A percentile compares a stretch with the other conserved stretches of the same genome.
Evolutionary conservation across 2,888 invertebrate genomes (phyloP).

Genomic region (Latrodectus elegans): DNA sequence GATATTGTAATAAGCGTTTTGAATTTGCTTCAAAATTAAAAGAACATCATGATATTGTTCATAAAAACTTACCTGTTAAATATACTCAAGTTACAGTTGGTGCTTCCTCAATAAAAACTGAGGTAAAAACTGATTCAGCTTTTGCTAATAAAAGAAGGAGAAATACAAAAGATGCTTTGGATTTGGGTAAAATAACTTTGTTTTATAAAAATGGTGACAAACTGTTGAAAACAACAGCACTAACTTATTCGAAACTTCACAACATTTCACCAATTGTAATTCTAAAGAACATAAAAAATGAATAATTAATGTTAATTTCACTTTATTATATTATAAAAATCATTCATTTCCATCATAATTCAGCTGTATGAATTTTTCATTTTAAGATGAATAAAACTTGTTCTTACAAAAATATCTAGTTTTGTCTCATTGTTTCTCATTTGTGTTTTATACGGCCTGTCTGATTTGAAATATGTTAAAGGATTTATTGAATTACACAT

Average conservation of each 20-base stretch:
- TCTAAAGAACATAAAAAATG: background rate
- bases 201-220: background rate
- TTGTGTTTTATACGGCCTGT: no score
- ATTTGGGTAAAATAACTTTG: no score
- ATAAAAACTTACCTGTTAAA: constrained; percentile 37
- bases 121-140: background rate
- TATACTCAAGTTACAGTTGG: constrained; percentile 45
- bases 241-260: background rate
- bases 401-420: no score
- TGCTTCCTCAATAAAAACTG: no score
- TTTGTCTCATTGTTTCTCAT: no score
- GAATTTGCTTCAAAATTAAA: constrained; percentile 45
- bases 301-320: background rate
- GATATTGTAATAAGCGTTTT: constrained; percentile 47
- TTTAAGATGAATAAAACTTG: no score
- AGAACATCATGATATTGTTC: constrained; percentile 51
- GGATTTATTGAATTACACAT: no score
- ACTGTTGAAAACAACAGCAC: background rate
- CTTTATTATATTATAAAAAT: background rate
- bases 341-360: background rate
- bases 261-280: background rate
- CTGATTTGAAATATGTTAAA: no score
- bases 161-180: background rate
- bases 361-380: background rate
- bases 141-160: background rate